These are phyloP conservation scores for Anomalospiza imberbis DNA, from an alignment of 2,797 vertebrate genomes.

Conservation along the genomic window DNA sequence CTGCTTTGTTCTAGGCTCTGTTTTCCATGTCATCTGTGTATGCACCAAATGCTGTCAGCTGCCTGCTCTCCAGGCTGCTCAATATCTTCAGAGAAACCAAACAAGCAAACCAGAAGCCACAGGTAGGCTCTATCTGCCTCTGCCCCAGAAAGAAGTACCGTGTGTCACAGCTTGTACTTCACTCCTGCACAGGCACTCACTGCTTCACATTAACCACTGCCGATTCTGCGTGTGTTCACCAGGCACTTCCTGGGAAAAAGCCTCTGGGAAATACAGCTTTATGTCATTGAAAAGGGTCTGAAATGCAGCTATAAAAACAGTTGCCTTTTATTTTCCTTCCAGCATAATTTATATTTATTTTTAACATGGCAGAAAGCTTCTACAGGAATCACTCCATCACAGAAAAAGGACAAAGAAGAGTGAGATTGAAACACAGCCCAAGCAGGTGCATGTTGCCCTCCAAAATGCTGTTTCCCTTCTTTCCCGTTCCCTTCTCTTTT, in stretches of 20 bases:
- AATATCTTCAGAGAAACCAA: background rate
- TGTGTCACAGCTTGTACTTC: background rate
- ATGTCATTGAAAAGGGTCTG: background rate
- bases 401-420: background rate
- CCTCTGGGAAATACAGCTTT: background rate
- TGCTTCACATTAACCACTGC: background rate
- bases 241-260: fast-evolving
- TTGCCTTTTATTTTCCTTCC: background rate
- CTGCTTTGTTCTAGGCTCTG: background rate
- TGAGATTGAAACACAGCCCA: background rate
- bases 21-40: background rate
- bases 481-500: background rate
- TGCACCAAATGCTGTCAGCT: background rate
- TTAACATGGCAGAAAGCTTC: background rate
- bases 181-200: fast-evolving
- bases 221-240: background rate
- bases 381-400: background rate
- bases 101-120: background rate
- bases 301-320: background rate
- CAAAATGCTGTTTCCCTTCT: background rate
- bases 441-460: background rate
- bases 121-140: background rate
- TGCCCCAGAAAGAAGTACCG: background rate
- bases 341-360: background rate
- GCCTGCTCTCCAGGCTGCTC: background rate